Evolutionary conservation across 2,797 vertebrate species (phyloP), one percentile per base, ranked within the genome.

Genomic region (Pipistrellus nathusii): DNA sequence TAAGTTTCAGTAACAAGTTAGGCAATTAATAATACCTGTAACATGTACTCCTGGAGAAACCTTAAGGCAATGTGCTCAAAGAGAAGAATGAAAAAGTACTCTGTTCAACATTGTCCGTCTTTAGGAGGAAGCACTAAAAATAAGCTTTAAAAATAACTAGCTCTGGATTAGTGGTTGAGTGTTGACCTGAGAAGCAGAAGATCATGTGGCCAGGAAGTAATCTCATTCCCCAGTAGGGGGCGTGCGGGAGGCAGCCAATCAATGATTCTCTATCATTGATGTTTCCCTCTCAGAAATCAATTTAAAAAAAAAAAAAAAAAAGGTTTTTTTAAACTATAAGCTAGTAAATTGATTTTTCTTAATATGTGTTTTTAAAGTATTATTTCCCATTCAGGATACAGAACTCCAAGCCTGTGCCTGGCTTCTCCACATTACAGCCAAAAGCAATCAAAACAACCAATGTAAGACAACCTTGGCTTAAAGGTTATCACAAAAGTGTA

Each of bases 71-170:
- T 12, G 12, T 76, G 20, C 30, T 87, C 82, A 53, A 12, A 41
- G 30, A 48, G 84, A 82, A 93, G 59, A 95, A 92, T 18, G 18
- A 68, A 94, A 93, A 92, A 27, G 73, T 0, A 85, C 21, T 27
- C 13, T 73, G 48, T 83, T 82, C 21, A 41, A 35, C 15, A 64
- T n/a, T 2, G 20, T 25, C 69, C 21, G 25, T 77, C 41, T 93
- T 94, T 44, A 91, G 41, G 18, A 84, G 23, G 27, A 89, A 85
- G n/a, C 10, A 82, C 14, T 73, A 64, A 90, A 85, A 93, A 78
- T 10, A 17, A 88, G 41, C 7, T 32, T 64, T 48, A n/a, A 62
- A 41, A 8, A 41, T 30, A 62, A 62, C 59, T 6, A 62, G 59
- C 12, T 62, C 12, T 62, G 59, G 27, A 5, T 62, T 27, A 62